Base-by-base conservation (phyloP, 2,113 vertebrate genomes). In the Procapra przewalskii region DNA sequence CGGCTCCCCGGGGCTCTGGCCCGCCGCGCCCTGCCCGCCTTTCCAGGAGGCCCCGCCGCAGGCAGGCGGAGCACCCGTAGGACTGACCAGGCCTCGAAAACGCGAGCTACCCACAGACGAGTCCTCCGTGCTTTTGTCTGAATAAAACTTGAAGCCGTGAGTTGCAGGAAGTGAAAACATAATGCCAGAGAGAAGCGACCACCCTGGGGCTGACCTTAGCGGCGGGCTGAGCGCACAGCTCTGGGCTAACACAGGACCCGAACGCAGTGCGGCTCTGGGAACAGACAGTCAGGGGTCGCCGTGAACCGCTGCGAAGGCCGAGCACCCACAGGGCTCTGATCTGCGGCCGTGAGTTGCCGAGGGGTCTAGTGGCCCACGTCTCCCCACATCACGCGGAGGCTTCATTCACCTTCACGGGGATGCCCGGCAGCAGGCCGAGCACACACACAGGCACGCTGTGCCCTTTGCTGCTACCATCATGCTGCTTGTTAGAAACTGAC, bases 341-440 rank as follows among this genome's bases (percentile, higher is more conserved):
- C 98, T 98, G 98, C 96, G 97, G 97, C 96, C 95, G 97, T 97
- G 98, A 98, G 97, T 95, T 98, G 96, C 97, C 98, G 96, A 97
- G 79, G 97, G 94, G 97, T 94, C 98, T 96, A 94, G 97, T 93
- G 27, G 59, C 59, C 27, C 59, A 60, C 5, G 2, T 60, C 60
- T 95, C 92, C 94, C 90, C 97, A 96, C 95, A 95, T 97, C 95
- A 97, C 97, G 96, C 80, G 52, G 91, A 97, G 97, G 95, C 94
- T 80, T 95, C 98, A 98, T 98, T 98, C 97, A 93, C 77, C 96
- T 98, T 97, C 98, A n/a, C 3, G 13, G 7, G 97, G 98, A 98
- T 93, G 75, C 97, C 90, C 97, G 94, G 84, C 97, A 92, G 85
- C 43, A 81, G 88, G 83, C 93, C 97, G 92, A 97, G 59, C n/a